Evolutionary conservation across 1,140 invertebrate genomes (phyloP).

Genomic region (Limonius californicus): DNA sequence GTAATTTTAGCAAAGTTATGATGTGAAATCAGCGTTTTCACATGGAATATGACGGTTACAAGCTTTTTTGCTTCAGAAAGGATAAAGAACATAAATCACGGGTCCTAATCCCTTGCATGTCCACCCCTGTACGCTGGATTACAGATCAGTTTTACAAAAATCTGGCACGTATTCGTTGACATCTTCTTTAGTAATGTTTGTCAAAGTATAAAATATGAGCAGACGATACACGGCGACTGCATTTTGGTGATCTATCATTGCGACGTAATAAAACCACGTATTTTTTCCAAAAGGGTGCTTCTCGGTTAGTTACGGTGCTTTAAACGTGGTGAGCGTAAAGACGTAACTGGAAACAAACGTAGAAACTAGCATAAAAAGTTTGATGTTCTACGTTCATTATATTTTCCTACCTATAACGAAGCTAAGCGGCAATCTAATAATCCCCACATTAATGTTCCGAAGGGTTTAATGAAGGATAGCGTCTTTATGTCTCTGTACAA

Average conservation of each 20-base stretch:
- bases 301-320: too few species aligned
- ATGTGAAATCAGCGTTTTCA: not conserved
- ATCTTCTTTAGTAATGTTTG: slow-evolving; percentile 12
- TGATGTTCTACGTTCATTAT: not conserved
- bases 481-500: not conserved
- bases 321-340: too few species aligned
- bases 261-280: not conserved
- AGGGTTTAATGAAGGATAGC: slow-evolving; percentile 7
- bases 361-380: too few species aligned
- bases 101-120: slow-evolving; percentile 6
- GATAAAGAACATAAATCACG: slow-evolving; percentile 15
- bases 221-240: not conserved
- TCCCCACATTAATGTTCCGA: not conserved
- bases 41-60: slow-evolving; percentile 1
- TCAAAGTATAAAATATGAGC: slow-evolving; percentile 9
- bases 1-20: not conserved
- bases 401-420: not conserved
- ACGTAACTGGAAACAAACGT: too few species aligned
- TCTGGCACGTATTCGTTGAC: slow-evolving; percentile 10
- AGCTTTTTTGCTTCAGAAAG: slow-evolving; percentile 9
- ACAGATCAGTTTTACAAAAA: slow-evolving; percentile 13
- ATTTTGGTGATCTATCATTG: slow-evolving; percentile 4
- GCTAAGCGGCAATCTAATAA: slow-evolving; percentile 1
- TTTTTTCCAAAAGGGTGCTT: not conserved
- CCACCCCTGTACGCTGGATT: slow-evolving; percentile 6